These are phyloP conservation scores for Dasyurus viverrinus DNA, from an alignment of 2,113 vertebrate species.

Conservation along the genomic window DNA sequence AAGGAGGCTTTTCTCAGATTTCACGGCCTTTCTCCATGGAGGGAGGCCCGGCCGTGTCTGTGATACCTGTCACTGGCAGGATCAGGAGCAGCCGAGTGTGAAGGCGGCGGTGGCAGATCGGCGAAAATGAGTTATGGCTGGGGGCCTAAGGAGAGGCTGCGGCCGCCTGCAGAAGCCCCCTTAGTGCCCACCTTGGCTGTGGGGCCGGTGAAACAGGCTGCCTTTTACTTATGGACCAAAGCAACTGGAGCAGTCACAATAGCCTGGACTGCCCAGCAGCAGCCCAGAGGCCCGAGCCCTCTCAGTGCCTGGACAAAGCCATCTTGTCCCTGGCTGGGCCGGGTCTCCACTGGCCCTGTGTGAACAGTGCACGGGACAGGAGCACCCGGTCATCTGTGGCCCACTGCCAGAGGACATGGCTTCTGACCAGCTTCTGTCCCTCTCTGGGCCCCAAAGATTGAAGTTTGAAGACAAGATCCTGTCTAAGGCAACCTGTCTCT, in stretches of 20 bases:
- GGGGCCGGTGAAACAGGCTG: conserved; percentile 87
- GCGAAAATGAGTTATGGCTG: conserved; percentile 92
- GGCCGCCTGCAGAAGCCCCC: conserved; percentile 81
- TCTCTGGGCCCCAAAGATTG: neutral
- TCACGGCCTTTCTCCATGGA: neutral
- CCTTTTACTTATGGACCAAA: conserved; percentile 83
- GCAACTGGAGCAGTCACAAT: conserved; percentile 75
- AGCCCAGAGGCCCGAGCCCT: conserved; percentile 66
- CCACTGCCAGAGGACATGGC: too few species aligned
- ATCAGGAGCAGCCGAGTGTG: conserved; percentile 87
- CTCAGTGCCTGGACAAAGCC: too few species aligned
- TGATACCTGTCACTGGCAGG: conserved; percentile 83
- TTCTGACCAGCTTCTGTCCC: neutral
- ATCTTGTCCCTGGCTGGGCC: too few species aligned
- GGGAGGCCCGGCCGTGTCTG: conserved; percentile 78
- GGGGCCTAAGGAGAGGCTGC: conserved; percentile 88
- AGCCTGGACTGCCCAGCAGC: conserved; percentile 83
- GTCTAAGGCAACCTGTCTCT: too few species aligned
- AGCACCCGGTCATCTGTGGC: neutral
- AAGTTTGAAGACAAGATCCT: neutral
- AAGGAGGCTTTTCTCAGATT: neutral
- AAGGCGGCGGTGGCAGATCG: conserved; percentile 77
- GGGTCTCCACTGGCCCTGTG: neutral
- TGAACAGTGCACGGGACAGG: too few species aligned
- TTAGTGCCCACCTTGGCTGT: conserved; percentile 83